Evolutionary conservation across 2,797 vertebrate genomes (phyloP).

Genomic region (Prionace glauca): DNA sequence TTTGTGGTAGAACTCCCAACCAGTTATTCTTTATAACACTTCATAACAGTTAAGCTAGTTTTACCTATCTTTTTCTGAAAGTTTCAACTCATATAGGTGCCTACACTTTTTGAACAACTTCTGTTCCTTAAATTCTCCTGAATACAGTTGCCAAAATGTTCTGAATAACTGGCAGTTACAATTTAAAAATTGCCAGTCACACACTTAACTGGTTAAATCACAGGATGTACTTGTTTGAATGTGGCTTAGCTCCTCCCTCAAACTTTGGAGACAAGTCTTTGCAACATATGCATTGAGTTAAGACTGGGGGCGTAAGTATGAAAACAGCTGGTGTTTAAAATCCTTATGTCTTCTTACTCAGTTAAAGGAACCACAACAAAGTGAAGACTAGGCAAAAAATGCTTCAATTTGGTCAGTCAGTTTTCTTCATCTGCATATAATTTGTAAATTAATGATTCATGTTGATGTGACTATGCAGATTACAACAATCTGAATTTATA

Average conservation of each 20-base stretch:
- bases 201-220: not conserved
- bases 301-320: not conserved
- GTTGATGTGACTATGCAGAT: not conserved
- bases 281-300: not conserved
- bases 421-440: not conserved
- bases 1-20: not conserved
- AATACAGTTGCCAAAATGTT: not conserved
- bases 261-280: not conserved
- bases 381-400: not conserved
- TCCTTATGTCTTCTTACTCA: not conserved
- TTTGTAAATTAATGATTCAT: slow-evolving; percentile 1
- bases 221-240: not conserved
- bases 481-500: not conserved
- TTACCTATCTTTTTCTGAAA: not conserved
- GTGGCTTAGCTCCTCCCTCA: not conserved
- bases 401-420: not conserved
- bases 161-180: not conserved
- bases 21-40: not conserved
- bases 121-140: not conserved
- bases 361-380: slow-evolving; percentile 11
- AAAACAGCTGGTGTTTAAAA: not conserved
- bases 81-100: not conserved
- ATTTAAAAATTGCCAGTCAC: not conserved
- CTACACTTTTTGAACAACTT: not conserved
- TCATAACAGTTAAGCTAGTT: not conserved